Conservation (phyloP, 92 coral and sea anemone species). For the Epizoanthus scotinus region DNA sequence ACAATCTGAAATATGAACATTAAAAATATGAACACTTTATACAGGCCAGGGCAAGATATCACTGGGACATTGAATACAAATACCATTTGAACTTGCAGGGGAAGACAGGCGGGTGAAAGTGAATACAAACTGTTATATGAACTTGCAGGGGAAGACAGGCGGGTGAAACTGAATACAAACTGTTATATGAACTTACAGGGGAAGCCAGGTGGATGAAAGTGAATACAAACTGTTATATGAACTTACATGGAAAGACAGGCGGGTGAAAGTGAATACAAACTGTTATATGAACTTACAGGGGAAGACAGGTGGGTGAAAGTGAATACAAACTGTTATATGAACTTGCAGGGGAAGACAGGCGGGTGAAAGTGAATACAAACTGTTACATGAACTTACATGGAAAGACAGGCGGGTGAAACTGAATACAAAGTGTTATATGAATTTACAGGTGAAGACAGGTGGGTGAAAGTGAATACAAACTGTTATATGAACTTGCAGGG, state of each 20-base stretch:
- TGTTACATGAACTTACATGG: slow-evolving; percentile 13
- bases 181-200: neutral
- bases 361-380: neutral
- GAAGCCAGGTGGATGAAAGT: neutral
- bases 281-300: neutral
- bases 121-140: too few relatives aligned
- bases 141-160: neutral
- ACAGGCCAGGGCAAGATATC: too few relatives aligned
- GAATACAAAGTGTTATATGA: neutral
- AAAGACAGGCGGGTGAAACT: slow-evolving; percentile 31
- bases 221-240: neutral
- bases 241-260: slow-evolving; percentile 32
- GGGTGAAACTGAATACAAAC: neutral
- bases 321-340: neutral
- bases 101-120: too few relatives aligned
- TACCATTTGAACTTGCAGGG: too few relatives aligned
- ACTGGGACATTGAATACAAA: too few relatives aligned
- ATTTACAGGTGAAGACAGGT: slow-evolving; percentile 11
- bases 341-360: neutral
- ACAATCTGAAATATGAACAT: too few relatives aligned
- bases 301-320: neutral
- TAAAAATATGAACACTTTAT: too few relatives aligned
- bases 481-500: too few relatives aligned
- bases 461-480: neutral
- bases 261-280: slow-evolving; percentile 1